phyloP scores from a whole-genome alignment of 2,888 invertebrate species.

The Tipula confusa region DNA sequence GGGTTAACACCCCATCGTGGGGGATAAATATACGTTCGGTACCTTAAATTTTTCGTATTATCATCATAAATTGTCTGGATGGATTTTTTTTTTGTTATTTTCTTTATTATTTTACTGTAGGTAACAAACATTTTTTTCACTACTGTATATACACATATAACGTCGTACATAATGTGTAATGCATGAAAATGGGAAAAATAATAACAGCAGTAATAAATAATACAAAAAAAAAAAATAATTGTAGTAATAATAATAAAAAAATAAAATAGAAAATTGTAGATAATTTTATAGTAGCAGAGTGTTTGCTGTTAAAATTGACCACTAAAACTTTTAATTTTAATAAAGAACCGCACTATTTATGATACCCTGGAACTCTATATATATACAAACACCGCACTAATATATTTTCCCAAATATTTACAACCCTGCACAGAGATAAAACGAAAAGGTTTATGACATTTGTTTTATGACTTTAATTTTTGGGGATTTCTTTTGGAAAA shows the following conservation, averaged over 20 bases:
- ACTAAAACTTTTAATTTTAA: neutral
- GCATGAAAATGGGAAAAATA: neutral
- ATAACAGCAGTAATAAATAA: slow-evolving; percentile 12
- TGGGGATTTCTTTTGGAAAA: neutral
- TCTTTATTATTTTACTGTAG: neutral
- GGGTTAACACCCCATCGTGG: neutral
- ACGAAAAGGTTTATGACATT: slow-evolving; percentile 3
- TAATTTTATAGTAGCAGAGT: neutral
- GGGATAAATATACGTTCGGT: neutral
- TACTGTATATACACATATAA: neutral
- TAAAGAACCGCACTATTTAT: neutral
- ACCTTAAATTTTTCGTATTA: slow-evolving; percentile 25
- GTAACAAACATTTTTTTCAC: neutral
- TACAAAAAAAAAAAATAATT: neutral
- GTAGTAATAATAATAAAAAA: neutral
- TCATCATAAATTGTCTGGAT: slow-evolving; percentile 25
- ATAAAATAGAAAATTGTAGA: neutral
- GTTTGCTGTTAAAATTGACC: neutral
- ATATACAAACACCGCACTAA: neutral
- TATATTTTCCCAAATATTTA: neutral
- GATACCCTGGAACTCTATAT: too few relatives aligned
- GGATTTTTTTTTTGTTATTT: slow-evolving; percentile 15
- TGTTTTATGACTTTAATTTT: slow-evolving; percentile 20
- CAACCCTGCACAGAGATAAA: neutral
- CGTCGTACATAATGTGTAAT: neutral